These are phyloP conservation scores for Lindbergichthys nudifrons DNA, from an alignment of 2,797 vertebrate species.

Conservation along the genomic window DNA sequence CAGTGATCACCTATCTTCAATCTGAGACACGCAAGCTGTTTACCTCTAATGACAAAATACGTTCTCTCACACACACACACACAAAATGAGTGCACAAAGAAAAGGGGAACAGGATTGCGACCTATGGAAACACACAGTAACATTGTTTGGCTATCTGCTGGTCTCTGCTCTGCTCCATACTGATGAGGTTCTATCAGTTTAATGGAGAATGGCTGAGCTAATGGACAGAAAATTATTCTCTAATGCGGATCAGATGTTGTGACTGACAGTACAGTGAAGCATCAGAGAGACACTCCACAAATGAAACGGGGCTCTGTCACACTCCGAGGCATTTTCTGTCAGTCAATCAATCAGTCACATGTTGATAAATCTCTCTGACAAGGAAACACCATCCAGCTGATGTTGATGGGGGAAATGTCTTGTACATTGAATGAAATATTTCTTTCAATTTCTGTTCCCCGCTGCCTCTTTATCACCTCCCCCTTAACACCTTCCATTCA, in stretches of 20 bases:
- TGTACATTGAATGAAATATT: constrained; percentile 1
- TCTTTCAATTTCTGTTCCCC: background rate
- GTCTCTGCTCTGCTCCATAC: constrained; percentile 29
- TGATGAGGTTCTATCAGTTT: constrained; percentile 53
- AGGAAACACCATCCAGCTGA: constrained; percentile 10
- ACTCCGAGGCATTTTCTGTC: constrained; percentile 41
- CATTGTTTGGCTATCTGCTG: constrained; percentile 31
- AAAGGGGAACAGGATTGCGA: constrained; percentile 7
- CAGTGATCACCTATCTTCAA: constrained; percentile 30
- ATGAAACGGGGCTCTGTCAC: constrained; percentile 40
- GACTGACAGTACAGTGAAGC: constrained; percentile 49
- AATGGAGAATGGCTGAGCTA: constrained; percentile 49
- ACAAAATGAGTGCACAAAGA: constrained; percentile 23
- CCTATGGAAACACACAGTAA: constrained; percentile 29
- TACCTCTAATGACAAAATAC: constrained; percentile 37
- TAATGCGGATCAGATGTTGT: constrained; percentile 68
- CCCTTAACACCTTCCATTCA: no score
- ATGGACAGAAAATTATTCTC: constrained; percentile 62
- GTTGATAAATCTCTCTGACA: constrained; percentile 43
- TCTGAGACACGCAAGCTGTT: constrained; percentile 36
- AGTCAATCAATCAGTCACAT: constrained; percentile 44
- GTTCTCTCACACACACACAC: constrained; percentile 9
- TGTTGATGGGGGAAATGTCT: background rate
- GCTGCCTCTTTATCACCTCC: background rate
- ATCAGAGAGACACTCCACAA: constrained; percentile 23